These are phyloP conservation scores for Montipora efflorescens DNA, from an alignment of 64 coral and sea anemone species.

Conservation along the genomic window DNA sequence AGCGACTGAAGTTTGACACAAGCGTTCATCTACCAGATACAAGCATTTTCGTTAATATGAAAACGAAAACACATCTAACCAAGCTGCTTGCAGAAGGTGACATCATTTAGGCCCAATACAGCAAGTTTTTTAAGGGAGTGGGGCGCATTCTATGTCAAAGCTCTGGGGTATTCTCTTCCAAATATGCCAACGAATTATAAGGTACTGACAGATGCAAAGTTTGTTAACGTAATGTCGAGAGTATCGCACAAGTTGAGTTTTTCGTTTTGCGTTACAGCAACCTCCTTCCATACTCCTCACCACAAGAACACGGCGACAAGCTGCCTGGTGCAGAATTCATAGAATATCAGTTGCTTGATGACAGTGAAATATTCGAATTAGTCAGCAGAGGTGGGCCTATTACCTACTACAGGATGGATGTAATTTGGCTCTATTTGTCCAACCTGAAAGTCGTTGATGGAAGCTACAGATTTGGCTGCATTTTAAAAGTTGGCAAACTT, in stretches of 20 bases:
- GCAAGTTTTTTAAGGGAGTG: conserved; percentile 66
- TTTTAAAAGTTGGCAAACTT: conserved; percentile 55
- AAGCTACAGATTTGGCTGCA: conserved; percentile 49
- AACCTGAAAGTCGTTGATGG: conserved; percentile 62
- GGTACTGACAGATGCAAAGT: conserved; percentile 66
- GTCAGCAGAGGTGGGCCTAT: conserved; percentile 42
- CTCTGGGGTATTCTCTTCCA: conserved; percentile 69
- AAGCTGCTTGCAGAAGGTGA: conserved; percentile 51
- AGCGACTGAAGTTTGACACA: conserved; percentile 41
- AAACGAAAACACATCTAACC: conserved; percentile 52
- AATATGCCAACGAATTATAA: conserved; percentile 69
- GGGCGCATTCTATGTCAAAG: conserved; percentile 62
- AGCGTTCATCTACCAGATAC: conserved; percentile 45
- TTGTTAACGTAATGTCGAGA: conserved; percentile 71
- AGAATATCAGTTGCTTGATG: conserved; percentile 59
- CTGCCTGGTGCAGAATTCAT: conserved; percentile 30
- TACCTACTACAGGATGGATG: conserved; percentile 63
- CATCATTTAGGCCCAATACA: neutral
- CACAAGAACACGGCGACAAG: no score
- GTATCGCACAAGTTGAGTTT: conserved; percentile 60
- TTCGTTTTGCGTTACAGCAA: conserved; percentile 45
- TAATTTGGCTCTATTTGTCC: conserved; percentile 62
- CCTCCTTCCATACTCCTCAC: no score
- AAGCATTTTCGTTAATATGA: conserved; percentile 23
- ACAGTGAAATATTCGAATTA: conserved; percentile 60